Evolutionary conservation across 2,888 invertebrate genomes (phyloP).

Genomic region (Rutpela maculata): DNA sequence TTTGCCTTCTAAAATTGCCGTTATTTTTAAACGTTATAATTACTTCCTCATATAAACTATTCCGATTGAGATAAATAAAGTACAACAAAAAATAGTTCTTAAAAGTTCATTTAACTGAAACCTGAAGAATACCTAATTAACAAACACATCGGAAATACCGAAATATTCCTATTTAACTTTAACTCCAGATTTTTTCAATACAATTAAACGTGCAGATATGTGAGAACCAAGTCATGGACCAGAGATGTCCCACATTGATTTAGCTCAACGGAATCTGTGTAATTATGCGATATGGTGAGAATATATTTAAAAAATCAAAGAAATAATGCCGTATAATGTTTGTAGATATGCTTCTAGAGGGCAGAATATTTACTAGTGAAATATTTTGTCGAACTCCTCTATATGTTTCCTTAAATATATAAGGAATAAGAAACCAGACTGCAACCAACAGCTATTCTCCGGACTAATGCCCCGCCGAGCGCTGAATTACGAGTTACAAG

Average conservation of each 20-base stretch:
- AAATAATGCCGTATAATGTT: no score
- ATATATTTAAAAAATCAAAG: background rate
- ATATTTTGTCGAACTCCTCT: no score
- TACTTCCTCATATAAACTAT: constrained; percentile 15
- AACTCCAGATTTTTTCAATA: background rate
- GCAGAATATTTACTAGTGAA: no score
- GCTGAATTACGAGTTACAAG: no score
- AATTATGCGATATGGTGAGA: background rate
- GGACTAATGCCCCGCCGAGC: no score
- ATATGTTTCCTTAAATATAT: no score
- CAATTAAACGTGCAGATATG: background rate
- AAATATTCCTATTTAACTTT: background rate
- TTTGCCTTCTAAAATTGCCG: background rate
- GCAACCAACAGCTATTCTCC: no score
- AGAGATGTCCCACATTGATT: background rate
- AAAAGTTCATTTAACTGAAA: constrained; percentile 30
- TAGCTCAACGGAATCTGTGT: background rate
- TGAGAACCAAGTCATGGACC: background rate
- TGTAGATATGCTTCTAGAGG: no score
- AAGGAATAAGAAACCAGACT: no score
- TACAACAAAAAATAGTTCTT: constrained; percentile 4
- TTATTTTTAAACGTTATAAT: constrained; percentile 11
- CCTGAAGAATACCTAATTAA: background rate
- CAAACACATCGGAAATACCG: background rate
- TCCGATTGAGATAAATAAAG: background rate